Percentiles rank a stretch among this genome's conserved stretches.
These are phyloP conservation scores for Lasioglossum pauxillum DNA, from an alignment of 2,888 invertebrate genomes.

Conservation along the genomic window DNA sequence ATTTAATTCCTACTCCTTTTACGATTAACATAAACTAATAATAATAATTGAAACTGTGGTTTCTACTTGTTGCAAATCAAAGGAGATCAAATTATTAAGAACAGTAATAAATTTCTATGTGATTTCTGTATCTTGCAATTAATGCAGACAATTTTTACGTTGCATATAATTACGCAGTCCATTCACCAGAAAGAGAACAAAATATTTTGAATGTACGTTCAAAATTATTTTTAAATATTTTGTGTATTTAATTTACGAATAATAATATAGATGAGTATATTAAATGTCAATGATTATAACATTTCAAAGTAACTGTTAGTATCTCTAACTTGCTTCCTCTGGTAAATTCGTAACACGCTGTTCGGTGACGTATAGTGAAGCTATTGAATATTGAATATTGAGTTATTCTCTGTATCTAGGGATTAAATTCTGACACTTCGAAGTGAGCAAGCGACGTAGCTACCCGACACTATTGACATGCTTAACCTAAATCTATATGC, in stretches of 20 bases:
- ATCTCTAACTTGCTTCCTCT: not conserved
- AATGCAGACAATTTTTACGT: not conserved
- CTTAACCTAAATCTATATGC: not conserved
- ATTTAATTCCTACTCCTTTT: too few relatives aligned
- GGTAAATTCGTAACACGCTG: not conserved
- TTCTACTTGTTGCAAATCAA: too few relatives aligned
- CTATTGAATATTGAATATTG: constrained; percentile 5
- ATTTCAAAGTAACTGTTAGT: not conserved
- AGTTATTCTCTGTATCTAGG: constrained; percentile 4
- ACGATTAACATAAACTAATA: too few relatives aligned
- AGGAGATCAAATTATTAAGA: too few relatives aligned
- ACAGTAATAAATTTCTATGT: too few relatives aligned
- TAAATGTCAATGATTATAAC: not conserved
- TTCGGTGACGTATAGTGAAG: not conserved
- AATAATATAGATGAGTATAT: not conserved
- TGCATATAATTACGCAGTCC: too few relatives aligned
- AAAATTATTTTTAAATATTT: not conserved
- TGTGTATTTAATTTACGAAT: not conserved
- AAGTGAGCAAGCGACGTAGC: not conserved
- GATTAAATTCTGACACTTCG: constrained; percentile 4
- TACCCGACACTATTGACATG: not conserved
- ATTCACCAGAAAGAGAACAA: not conserved
- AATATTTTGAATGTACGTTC: not conserved
- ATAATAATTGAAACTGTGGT: too few relatives aligned
- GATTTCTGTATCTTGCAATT: not conserved